Base-by-base conservation (phyloP, 2,888 invertebrate genomes). In the Microctonus brassicae region DNA sequence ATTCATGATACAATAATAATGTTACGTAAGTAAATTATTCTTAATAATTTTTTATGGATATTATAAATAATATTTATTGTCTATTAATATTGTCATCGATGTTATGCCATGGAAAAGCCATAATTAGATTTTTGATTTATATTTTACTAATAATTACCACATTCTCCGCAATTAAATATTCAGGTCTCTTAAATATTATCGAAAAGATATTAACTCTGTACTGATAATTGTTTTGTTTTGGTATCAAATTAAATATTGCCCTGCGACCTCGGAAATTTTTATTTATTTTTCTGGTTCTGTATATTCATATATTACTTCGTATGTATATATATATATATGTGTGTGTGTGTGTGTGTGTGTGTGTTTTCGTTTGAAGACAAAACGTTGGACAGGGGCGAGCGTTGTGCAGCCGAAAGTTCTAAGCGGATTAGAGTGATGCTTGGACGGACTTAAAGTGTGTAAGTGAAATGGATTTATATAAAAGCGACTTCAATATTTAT, bases 361-460 rank as follows among this genome's bases (percentile, higher is more conserved):
- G 36, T 5, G 17, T 7, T 7, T 47, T n/a, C 20, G 5, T n/a
- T 20, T 53, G 42, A 67, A 71, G 26, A 33, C 24, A 61, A 42
- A 64, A 55, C 66, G 26, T n/a, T 13, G 47, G 26, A 22, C 17
- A 29, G 62, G 20, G 34, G 29, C n/a, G 47, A 9, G 9, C 33
- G 60, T 55, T 29, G 36, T 20, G 36, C 22, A 26, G 70, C 60
- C 60, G 26, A 60, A 64, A 71, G 62, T 67, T 71, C 67, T 71
- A 67, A 71, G 71, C 66, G 13, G 71, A 61, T 71, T 71, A 71
- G 39, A 13, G 47, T 20, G 63, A 11, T 24, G 24, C 24, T 34
- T 57, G n/a, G n/a, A n/a, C n/a, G n/a, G n/a, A n/a, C n/a, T n/a
- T n/a, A n/a, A n/a, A 17, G 17, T n/a, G 33, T 29, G 20, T 58